These are phyloP conservation scores for Watsonalla binaria DNA, from an alignment of 2,888 invertebrate genomes.

Conservation along the genomic window DNA sequence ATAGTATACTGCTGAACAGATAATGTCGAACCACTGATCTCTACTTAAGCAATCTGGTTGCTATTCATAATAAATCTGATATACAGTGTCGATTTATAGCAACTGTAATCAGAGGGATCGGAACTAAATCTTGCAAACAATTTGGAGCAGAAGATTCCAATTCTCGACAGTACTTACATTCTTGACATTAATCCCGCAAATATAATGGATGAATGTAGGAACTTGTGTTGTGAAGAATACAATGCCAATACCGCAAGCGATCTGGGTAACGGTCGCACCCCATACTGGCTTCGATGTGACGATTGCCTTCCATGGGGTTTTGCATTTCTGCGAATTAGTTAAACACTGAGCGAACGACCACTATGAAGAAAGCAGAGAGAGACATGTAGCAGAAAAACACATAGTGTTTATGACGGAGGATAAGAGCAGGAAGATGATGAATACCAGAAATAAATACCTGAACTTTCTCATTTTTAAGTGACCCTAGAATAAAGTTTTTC, in stretches of 20 bases:
- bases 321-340: conserved; percentile 38
- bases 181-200: conserved; percentile 71
- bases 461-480: conserved; percentile 19
- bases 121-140: no score
- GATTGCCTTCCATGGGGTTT: conserved; percentile 73
- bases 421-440: no score
- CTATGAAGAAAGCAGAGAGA: background rate
- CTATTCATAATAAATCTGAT: no score
- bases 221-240: conserved; percentile 82
- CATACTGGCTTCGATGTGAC: conserved; percentile 63
- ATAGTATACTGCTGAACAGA: no score
- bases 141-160: no score
- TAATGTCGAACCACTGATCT: no score
- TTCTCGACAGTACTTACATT: conserved; percentile 28
- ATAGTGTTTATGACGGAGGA: background rate
- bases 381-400: background rate
- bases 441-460: conserved; percentile 27
- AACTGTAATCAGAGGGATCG: no score
- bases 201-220: conserved; percentile 81
- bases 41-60: background rate
- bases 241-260: conserved; percentile 77
- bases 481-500: conserved; percentile 58
- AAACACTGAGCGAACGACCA: background rate
- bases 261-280: conserved; percentile 76
- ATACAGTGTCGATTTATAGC: no score